Base-by-base conservation (phyloP, 2,797 vertebrate genomes). In the Halcyon chelicuti region DNA sequence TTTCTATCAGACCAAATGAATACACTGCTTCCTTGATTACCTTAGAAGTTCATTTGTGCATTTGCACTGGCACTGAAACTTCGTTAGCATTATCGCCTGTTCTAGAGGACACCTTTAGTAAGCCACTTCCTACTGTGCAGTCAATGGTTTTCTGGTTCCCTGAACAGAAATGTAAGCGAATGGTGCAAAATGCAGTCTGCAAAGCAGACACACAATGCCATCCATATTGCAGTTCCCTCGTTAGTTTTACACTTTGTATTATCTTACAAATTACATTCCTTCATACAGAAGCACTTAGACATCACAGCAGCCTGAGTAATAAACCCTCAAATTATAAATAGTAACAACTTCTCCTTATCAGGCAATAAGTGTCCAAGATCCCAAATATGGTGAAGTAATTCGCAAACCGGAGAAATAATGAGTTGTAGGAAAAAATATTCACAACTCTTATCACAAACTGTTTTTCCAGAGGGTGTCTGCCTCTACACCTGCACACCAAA, bases 341-440 rank as follows among this genome's bases (percentile, higher is more conserved):
- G 82, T 19, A 94, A 75, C 71, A 70, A 61, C 52, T 78, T 85
- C 33, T 90, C 51, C 74, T 92, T 91, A 90, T 82, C 84, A 49
- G 90, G 76, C 67, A 92, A 2, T 63, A 68, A 83, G 47, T n/a
- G 10, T 66, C 82, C 63, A 79, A 31, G 44, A 94, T 67, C 47
- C 66, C 95, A 95, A 93, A 95, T 70, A 94, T 7, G 39, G 88
- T 52, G 73, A 91, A 81, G n/a, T 29, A 81, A 58, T 72, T 91
- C 0, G 2, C 60, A 78, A 95, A 90, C 42, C 60, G 40, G 6
- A 83, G n/a, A 94, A 94, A 80, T n/a, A 91, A 60, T 9, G 20
- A 86, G 20, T 8, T 44, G 39, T 6, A 60, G 37, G 46, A 26
- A 68, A 94, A 86, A 88, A 37, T 29, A 73, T 20, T 75, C 20